These are phyloP conservation scores for Loxodonta africana DNA, from an alignment of 2,113 vertebrate genomes.

Conservation along the genomic window DNA sequence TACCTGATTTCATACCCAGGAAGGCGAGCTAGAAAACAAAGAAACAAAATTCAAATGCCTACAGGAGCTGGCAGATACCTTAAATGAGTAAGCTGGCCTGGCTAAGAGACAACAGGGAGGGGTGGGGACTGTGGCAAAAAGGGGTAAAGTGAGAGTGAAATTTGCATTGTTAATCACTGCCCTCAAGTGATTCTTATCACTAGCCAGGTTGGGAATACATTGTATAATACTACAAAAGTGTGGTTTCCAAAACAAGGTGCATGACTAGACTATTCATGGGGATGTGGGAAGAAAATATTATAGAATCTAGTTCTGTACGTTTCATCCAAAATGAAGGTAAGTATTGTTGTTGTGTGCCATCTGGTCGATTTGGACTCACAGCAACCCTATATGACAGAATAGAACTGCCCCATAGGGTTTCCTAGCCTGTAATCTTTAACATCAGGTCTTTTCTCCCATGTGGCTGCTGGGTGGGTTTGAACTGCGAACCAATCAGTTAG, in stretches of 20 bases:
- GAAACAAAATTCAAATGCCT: neutral
- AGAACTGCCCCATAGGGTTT: too few species aligned
- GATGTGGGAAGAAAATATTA: too few species aligned
- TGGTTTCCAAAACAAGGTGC: neutral
- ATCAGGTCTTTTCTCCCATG: too few species aligned
- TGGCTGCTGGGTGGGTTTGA: too few species aligned
- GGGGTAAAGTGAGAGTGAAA: neutral
- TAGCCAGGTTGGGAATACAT: neutral
- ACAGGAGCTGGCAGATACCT: neutral
- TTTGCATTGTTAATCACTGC: neutral
- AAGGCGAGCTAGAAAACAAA: slow-evolving; percentile 13
- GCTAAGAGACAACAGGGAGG: neutral
- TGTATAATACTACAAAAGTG: neutral
- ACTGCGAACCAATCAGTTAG: too few species aligned
- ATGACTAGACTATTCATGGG: neutral
- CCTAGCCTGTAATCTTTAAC: too few species aligned
- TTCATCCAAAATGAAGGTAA: too few species aligned
- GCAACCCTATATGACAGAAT: too few species aligned
- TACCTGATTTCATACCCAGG: neutral
- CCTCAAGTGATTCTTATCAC: neutral
- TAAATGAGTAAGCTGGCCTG: neutral
- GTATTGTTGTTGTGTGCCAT: too few species aligned
- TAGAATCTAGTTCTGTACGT: too few species aligned
- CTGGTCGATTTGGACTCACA: too few species aligned
- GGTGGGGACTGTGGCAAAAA: too few species aligned